These are phyloP conservation scores for Sebastes baramenuke DNA, from an alignment of 2,797 vertebrate species.

Conservation along the genomic window DNA sequence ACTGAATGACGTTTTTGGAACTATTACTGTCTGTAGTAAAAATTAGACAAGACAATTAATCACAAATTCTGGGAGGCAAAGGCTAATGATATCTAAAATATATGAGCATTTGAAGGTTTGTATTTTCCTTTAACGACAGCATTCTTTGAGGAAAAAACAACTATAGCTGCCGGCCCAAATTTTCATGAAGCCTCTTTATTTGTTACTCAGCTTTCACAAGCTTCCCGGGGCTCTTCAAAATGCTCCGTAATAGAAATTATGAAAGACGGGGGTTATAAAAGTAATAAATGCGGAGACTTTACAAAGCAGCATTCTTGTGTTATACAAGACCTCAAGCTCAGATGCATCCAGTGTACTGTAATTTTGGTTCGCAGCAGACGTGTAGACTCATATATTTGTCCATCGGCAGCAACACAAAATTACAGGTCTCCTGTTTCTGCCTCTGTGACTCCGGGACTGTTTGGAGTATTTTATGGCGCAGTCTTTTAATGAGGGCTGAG, in stretches of 20 bases:
- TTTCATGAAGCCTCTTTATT: slow-evolving; percentile 7
- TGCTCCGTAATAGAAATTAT: slow-evolving; percentile 37
- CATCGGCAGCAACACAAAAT: slow-evolving; percentile 74
- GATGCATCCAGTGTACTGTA: slow-evolving; percentile 61
- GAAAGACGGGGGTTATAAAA: slow-evolving; percentile 56
- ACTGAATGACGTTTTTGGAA: neutral
- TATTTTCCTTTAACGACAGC: slow-evolving; percentile 1
- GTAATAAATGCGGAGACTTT: slow-evolving; percentile 52
- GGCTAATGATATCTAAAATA: neutral
- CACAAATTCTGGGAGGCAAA: neutral
- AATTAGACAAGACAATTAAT: slow-evolving; percentile 6
- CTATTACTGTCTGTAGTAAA: neutral
- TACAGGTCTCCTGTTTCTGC: slow-evolving; percentile 70
- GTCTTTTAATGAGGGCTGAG: slow-evolving; percentile 67
- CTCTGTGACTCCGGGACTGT: slow-evolving; percentile 44
- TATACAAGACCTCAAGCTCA: slow-evolving; percentile 59
- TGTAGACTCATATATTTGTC: slow-evolving; percentile 77
- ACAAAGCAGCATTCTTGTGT: slow-evolving; percentile 60
- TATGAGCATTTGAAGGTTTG: neutral
- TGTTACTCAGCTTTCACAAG: slow-evolving; percentile 25
- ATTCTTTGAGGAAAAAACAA: slow-evolving; percentile 8
- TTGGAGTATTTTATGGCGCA: slow-evolving; percentile 57
- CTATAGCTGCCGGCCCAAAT: neutral
- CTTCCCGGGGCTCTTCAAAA: slow-evolving; percentile 35
- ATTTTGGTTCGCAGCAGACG: slow-evolving; percentile 76